phyloP scores from a whole-genome alignment of 2,797 vertebrate genomes.

The Parotocinclus haroldoi region DNA sequence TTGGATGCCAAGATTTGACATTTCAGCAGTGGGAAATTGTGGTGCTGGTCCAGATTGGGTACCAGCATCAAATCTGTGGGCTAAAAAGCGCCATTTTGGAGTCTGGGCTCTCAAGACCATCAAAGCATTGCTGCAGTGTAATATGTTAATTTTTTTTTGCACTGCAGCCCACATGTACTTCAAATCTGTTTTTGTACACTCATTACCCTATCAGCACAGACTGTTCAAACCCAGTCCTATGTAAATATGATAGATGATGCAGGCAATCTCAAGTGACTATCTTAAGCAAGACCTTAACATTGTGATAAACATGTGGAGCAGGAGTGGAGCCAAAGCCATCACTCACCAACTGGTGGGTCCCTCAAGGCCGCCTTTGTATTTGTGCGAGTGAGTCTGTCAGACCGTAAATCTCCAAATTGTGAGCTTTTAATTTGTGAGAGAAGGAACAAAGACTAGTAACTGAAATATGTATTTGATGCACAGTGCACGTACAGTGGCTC shows the following conservation, averaged over 20 bases:
- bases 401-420: no score
- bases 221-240: neutral
- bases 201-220: neutral
- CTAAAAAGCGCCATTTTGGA: constrained; percentile 1
- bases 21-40: no score
- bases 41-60: no score
- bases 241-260: constrained; percentile 7
- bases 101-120: neutral
- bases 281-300: neutral
- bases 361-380: neutral
- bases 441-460: no score
- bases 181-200: neutral
- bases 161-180: neutral
- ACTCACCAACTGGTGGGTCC: neutral
- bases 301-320: neutral
- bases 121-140: constrained; percentile 9
- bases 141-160: constrained; percentile 3
- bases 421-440: no score
- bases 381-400: no score
- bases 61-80: neutral
- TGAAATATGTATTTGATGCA: no score
- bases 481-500: no score
- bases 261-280: constrained; percentile 3
- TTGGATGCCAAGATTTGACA: no score
- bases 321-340: neutral